phyloP scores from a whole-genome alignment of 2,888 invertebrate species.

The Caenorhabditis panamensis region DNA sequence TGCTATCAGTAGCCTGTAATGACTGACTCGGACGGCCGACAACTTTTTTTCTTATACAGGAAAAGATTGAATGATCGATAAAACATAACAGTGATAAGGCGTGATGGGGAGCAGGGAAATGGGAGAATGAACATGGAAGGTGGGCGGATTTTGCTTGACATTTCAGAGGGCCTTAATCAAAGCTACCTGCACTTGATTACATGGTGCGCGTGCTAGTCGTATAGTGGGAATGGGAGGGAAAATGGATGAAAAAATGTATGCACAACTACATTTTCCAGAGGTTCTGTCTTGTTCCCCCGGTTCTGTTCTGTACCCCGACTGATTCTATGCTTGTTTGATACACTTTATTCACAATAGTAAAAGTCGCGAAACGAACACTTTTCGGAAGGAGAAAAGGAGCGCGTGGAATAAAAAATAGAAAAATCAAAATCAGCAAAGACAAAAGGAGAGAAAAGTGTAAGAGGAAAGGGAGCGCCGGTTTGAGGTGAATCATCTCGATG shows the following conservation, averaged over 20 bases:
- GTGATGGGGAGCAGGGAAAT: not conserved
- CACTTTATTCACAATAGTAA: too few relatives aligned
- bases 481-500: not conserved
- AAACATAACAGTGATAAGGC: conserved; percentile 19
- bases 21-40: not conserved
- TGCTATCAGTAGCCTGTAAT: not conserved
- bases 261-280: too few relatives aligned
- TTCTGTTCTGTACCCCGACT: too few relatives aligned
- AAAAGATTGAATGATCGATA: conserved; percentile 33
- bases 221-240: too few relatives aligned
- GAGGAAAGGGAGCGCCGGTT: not conserved
- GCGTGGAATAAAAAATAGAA: too few relatives aligned
- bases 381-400: too few relatives aligned
- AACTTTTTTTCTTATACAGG: conserved; percentile 11
- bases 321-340: too few relatives aligned
- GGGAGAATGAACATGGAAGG: not conserved
- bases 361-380: too few relatives aligned
- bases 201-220: too few relatives aligned
- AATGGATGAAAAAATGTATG: too few relatives aligned
- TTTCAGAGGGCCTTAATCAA: not conserved
- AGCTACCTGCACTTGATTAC: not conserved
- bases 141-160: not conserved
- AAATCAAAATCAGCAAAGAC: not conserved
- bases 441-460: not conserved
- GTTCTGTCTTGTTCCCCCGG: too few relatives aligned